Base-by-base conservation (phyloP, 2,797 vertebrate genomes). In the Chloroceryle inda region DNA sequence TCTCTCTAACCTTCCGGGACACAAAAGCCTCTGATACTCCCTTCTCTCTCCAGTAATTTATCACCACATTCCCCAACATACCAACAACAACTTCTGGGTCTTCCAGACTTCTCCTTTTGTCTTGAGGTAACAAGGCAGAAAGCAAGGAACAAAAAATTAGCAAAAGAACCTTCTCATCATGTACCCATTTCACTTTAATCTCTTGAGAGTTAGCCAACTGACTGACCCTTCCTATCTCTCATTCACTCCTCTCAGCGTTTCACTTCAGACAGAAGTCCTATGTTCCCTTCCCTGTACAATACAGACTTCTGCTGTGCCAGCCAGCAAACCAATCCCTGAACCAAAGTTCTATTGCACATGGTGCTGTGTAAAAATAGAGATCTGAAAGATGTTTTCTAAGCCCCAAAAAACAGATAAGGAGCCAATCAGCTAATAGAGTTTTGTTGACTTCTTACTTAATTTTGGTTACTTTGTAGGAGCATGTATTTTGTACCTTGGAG, bases 381-480 rank as follows among this genome's bases (percentile, higher is more conserved):
- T 24, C 10, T 59, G 20, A 64, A 85, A 55, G 27, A 53, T 31
- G 0, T 68, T 79, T 85, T 72, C 18, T 50, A 76, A 45, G 2
- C 5, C 7, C 4, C 7, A 6, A 44, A 50, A 47, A 5, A 0
- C 4, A 47, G n/a, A 20, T 50, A 58, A 52, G 15, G 12, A 66
- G 22, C 4, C 9, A 75, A 91, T 23, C 7, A 76, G 10, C 26
- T 76, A 21, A 20, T 3, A 33, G 8, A 45, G 14, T 71, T 88
- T 15, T 64, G 44, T 37, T 69, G 69, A 47, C 24, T n/a, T 56
- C 24, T 88, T 49, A 5, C 15, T 68, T 63, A 15, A 1, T 53
- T 44, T 63, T 64, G 15, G 13, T 40, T 74, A 19, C 27, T 44
- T 53, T 80, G 9, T 52, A 62, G 13, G 16, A 64, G 5, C 19